Conservation (phyloP, 2,888 invertebrate genomes). For the Ethmia dodecea region DNA sequence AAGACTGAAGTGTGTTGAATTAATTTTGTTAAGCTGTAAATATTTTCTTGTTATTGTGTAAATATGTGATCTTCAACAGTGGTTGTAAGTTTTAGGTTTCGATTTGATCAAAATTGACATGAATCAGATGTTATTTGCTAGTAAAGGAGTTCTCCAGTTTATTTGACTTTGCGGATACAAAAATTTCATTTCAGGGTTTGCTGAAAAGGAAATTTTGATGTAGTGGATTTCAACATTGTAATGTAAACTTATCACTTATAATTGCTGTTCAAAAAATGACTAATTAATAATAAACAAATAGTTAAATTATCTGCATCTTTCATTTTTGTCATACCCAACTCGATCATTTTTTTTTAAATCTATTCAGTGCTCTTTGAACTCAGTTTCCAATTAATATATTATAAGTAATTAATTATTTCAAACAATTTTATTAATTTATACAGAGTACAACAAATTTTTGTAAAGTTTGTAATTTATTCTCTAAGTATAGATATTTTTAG, state of each 20-base stretch:
- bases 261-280: slow-evolving; percentile 57
- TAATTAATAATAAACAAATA: slow-evolving; percentile 43
- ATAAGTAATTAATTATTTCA: too few species aligned
- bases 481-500: too few species aligned
- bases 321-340: not conserved
- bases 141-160: too few species aligned
- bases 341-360: too few species aligned
- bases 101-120: too few species aligned
- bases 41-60: slow-evolving; percentile 52
- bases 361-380: too few species aligned
- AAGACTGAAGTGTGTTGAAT: slow-evolving; percentile 28
- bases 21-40: slow-evolving; percentile 59
- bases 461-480: too few species aligned
- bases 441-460: too few species aligned
- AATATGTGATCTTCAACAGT: slow-evolving; percentile 50
- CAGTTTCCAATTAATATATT: too few species aligned
- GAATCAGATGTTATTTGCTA: too few species aligned
- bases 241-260: slow-evolving; percentile 44
- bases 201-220: slow-evolving; percentile 6
- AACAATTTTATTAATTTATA: too few species aligned
- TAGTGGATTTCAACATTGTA: slow-evolving; percentile 11
- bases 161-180: too few species aligned
- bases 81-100: slow-evolving; percentile 64
- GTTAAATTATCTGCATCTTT: slow-evolving; percentile 19
- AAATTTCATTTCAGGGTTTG: slow-evolving; percentile 1